These are phyloP conservation scores for Sebastes schlegelii DNA, from an alignment of 2,113 vertebrate genomes.

Conservation along the genomic window DNA sequence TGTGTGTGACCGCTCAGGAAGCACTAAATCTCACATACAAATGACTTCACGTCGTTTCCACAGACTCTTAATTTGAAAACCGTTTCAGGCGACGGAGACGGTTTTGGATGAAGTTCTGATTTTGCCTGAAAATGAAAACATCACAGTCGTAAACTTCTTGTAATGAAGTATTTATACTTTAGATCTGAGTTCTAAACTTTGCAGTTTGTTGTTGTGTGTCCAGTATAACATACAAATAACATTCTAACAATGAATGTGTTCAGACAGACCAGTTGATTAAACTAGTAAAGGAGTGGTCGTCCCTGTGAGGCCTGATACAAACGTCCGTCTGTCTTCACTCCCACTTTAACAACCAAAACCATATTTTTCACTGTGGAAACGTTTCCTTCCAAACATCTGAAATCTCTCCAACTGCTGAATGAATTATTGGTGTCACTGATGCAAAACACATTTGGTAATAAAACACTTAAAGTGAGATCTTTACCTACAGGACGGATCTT, in stretches of 20 bases:
- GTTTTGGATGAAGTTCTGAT: background rate
- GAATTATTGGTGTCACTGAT: background rate
- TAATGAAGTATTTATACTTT: background rate
- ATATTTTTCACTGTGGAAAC: constrained; percentile 3
- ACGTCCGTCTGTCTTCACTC: constrained; percentile 25
- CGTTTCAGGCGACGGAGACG: background rate
- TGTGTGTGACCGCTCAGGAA: constrained; percentile 5
- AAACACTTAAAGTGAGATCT: background rate
- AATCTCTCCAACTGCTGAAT: constrained; percentile 34
- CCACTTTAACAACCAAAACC: constrained; percentile 22
- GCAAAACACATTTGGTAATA: background rate
- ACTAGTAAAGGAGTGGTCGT: constrained; percentile 29
- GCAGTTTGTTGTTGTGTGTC: too few relatives aligned
- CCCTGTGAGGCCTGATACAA: constrained; percentile 8
- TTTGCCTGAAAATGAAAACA: background rate
- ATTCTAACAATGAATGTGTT: too few relatives aligned
- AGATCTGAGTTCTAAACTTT: background rate
- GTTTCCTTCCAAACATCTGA: constrained; percentile 30
- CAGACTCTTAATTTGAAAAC: constrained; percentile 1
- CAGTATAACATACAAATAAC: too few relatives aligned
- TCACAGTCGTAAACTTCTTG: background rate
- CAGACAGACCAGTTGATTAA: constrained; percentile 27
- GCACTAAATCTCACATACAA: constrained; percentile 21
- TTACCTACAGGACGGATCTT: background rate
- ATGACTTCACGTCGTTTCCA: background rate